phyloP scores from a whole-genome alignment of 2,888 invertebrate species.

The Acleris laterana region DNA sequence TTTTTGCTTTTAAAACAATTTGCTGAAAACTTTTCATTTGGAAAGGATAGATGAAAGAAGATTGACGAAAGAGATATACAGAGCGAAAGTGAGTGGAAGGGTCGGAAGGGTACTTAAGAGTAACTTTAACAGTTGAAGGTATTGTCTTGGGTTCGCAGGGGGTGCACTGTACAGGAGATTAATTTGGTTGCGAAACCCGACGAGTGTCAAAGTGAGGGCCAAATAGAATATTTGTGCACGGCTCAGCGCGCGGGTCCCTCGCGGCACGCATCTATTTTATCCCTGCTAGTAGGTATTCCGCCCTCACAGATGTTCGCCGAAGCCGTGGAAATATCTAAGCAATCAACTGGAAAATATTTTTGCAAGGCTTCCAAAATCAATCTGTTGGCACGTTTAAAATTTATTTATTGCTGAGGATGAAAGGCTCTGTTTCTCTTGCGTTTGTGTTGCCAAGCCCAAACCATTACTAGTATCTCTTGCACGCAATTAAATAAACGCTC shows the following conservation, averaged over 20 bases:
- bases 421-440: too few relatives aligned
- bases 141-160: background rate
- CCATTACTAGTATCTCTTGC: too few relatives aligned
- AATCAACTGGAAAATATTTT: slow-evolving; percentile 1
- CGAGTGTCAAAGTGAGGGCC: slow-evolving; percentile 11
- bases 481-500: too few relatives aligned
- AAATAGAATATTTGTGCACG: slow-evolving; percentile 17
- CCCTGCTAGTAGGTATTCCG: background rate
- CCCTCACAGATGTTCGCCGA: background rate
- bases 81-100: too few relatives aligned
- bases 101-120: too few relatives aligned
- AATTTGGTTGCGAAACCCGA: slow-evolving; percentile 13
- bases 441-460: too few relatives aligned
- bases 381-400: background rate
- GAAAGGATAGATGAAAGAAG: too few relatives aligned
- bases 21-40: too few relatives aligned
- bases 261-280: slow-evolving; percentile 2
- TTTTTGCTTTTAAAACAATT: too few relatives aligned
- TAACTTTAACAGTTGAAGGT: too few relatives aligned
- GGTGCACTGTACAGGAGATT: slow-evolving; percentile 11
- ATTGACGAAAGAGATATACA: too few relatives aligned
- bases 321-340: background rate
- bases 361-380: background rate
- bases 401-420: too few relatives aligned
- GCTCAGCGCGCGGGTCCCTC: slow-evolving; percentile 12